Evolutionary conservation across 2,113 vertebrate species (phyloP).

Genomic region (Sigmodon hispidus): DNA sequence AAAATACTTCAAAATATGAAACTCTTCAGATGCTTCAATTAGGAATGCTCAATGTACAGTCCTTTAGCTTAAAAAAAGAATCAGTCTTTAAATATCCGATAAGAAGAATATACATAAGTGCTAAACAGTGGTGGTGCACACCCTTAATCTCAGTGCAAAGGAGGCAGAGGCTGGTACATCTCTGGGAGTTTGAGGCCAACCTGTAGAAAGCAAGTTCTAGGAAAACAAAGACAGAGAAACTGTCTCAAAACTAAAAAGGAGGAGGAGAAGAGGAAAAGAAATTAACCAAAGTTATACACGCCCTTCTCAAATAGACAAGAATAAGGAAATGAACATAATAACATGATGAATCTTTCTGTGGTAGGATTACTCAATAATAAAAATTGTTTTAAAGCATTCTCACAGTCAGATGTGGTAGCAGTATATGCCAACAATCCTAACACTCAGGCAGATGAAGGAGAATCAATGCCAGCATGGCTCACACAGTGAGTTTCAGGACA

Average conservation of each 20-base stretch:
- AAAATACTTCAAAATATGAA: slow-evolving; percentile 18
- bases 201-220: neutral
- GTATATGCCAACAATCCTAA: neutral
- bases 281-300: neutral
- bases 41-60: neutral
- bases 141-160: no score
- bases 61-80: slow-evolving; percentile 49
- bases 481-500: neutral
- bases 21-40: neutral
- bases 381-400: neutral
- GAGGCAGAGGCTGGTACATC: no score
- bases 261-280: neutral
- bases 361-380: neutral
- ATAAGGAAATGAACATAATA: neutral
- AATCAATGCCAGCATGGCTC: neutral
- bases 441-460: neutral
- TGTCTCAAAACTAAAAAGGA: neutral
- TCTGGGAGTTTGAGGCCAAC: no score
- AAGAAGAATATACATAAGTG: neutral
- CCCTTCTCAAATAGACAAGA: neutral
- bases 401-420: neutral
- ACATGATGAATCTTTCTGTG: neutral
- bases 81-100: neutral
- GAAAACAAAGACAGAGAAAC: no score
- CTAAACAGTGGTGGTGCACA: no score